Percentiles rank a stretch among this genome's conserved stretches.
phyloP scores from a whole-genome alignment of 2,797 vertebrate genomes.

The Miopithecus talapoin region DNA sequence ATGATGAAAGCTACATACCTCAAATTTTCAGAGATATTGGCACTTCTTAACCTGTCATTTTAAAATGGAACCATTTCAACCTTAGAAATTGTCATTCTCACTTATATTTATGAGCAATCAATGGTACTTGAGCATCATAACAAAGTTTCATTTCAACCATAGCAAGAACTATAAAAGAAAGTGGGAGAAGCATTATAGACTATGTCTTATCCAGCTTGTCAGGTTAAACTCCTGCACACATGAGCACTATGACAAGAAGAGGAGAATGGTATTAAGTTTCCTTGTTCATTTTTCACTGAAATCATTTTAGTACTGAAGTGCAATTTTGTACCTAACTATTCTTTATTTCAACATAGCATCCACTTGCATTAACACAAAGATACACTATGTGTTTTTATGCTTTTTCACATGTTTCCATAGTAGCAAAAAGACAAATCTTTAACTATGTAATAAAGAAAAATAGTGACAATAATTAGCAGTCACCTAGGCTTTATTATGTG shows the following conservation, averaged over 20 bases:
- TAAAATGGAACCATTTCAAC: not conserved
- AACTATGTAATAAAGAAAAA: not conserved
- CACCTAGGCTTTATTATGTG: not conserved
- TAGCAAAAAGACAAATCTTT: not conserved
- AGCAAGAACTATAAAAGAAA: not conserved
- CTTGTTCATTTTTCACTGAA: not conserved
- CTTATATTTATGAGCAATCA: not conserved
- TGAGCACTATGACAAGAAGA: not conserved
- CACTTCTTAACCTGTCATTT: constrained; percentile 4
- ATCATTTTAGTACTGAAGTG: not conserved
- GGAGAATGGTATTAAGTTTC: not conserved
- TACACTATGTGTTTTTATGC: not conserved
- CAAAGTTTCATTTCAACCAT: not conserved
- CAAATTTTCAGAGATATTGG: not conserved
- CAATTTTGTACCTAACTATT: not conserved
- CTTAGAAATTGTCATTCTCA: not conserved
- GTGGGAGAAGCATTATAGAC: not conserved
- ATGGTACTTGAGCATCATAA: not conserved
- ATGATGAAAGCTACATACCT: constrained; percentile 1
- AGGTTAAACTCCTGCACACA: not conserved
- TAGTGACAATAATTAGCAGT: not conserved
- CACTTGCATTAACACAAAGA: not conserved
- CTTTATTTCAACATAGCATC: not conserved
- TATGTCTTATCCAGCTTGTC: not conserved
- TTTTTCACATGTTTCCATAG: not conserved